These are phyloP conservation scores for Microplitis mediator DNA, from an alignment of 1,140 invertebrate species.

Conservation along the genomic window DNA sequence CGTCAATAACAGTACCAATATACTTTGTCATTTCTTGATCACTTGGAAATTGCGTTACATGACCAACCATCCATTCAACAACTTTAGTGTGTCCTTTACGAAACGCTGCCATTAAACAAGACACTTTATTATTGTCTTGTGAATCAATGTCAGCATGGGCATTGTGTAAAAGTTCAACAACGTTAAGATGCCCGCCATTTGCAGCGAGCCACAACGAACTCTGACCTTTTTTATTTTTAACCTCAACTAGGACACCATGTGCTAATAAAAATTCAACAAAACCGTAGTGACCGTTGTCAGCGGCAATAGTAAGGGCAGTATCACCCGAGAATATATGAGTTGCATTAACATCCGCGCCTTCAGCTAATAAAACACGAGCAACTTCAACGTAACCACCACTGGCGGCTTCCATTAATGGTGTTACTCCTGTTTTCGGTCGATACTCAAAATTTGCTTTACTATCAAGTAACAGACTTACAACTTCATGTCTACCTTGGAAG, in stretches of 20 bases:
- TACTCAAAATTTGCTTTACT: conserved; percentile 99
- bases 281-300: conserved; percentile 97
- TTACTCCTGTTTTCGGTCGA: conserved; percentile 97
- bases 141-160: conserved; percentile 95
- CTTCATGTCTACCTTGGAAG: conserved; percentile 98
- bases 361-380: conserved; percentile 91
- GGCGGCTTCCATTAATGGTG: conserved; percentile 98
- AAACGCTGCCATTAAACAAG: conserved; percentile 98
- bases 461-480: conserved; percentile 93
- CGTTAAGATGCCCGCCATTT: conserved; percentile 95
- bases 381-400: conserved; percentile 99
- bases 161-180: conserved; percentile 90
- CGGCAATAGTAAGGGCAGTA: conserved; percentile 98
- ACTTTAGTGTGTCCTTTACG: conserved; percentile 98
- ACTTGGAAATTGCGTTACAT: conserved; percentile 97
- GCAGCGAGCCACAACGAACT: conserved; percentile 97
- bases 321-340: conserved; percentile 98
- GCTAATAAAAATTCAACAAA: conserved; percentile 87
- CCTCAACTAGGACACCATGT: conserved; percentile 88
- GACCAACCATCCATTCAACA: conserved; percentile 98
- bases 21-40: conserved; percentile 92
- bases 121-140: conserved; percentile 93
- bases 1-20: conserved; percentile 74
- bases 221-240: conserved; percentile 99
- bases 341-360: conserved; percentile 98